Percentiles rank a stretch among this genome's conserved stretches.
These are phyloP conservation scores for Watsonalla cultraria DNA, from an alignment of 2,888 invertebrate genomes.

Conservation along the genomic window DNA sequence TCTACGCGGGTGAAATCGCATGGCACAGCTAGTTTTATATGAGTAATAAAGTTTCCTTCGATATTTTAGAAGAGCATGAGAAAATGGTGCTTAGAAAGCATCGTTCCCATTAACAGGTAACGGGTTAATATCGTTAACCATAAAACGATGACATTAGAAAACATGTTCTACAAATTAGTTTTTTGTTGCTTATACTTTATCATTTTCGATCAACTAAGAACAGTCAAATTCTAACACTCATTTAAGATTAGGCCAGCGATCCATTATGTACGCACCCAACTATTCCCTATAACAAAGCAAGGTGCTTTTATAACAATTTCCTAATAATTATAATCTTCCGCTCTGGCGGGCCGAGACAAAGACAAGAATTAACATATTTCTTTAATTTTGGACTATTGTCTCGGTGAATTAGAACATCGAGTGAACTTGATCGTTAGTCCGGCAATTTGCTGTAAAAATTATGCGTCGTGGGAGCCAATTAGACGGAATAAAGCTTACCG, in stretches of 20 bases:
- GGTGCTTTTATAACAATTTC: conserved; percentile 52
- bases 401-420: conserved; percentile 65
- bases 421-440: conserved; percentile 55
- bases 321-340: conserved; percentile 75
- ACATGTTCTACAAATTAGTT: background rate
- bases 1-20: too few species aligned
- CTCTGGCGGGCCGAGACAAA: conserved; percentile 65
- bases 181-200: background rate
- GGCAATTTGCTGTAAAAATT: conserved; percentile 64
- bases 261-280: conserved; percentile 36
- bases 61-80: background rate
- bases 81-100: background rate
- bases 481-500: conserved; percentile 37
- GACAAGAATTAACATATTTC: conserved; percentile 72
- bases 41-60: too few species aligned
- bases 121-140: background rate
- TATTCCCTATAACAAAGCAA: conserved; percentile 44
- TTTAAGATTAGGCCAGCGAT: conserved; percentile 36
- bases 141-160: background rate
- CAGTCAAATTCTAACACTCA: conserved; percentile 23
- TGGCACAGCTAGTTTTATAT: too few species aligned
- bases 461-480: conserved; percentile 62
- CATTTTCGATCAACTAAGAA: conserved; percentile 17
- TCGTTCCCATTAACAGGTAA: background rate
- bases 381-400: conserved; percentile 70